Evolutionary conservation across 2,113 vertebrate species (phyloP), one percentile per base, ranked within the genome.

Genomic region (Lichenostomus cassidix): DNA sequence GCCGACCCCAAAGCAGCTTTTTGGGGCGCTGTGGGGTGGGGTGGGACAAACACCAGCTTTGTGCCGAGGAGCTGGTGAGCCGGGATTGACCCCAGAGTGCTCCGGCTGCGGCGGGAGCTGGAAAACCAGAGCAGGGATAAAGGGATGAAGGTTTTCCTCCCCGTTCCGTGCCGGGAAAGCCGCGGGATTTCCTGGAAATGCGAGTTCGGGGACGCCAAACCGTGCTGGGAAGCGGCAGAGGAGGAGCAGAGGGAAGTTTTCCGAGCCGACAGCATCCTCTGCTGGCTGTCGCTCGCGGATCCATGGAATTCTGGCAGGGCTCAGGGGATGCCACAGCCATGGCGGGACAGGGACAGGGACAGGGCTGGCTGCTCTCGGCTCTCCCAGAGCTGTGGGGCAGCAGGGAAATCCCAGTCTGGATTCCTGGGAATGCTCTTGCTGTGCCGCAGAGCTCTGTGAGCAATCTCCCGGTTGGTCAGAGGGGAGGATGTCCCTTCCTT

Each of bases 241-340:
- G 9, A 23, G 15, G 37, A 10, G 65, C 60, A 2, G 59, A 1
- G 76, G 41, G 22, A 18, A 10, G 22, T 9, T 75, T 3, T 39
- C 67, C 33, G 4, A 92, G 93, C 92, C 69, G 2, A 94, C 73
- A 94, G 82, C 92, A 77, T 89, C 96, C 89, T 28, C 96, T 96
- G 92, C 84, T 5, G 96, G 94, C 58, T 25, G 1, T 19, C 0
- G 35, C 69, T 76, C 15, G 0, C 0, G 42, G n/a, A 37, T 23
- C 1, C 42, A 0, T 1, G 1, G 6, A 47, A n/a, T 3, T 1
- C 55, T 29, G 22, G 12, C 15, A 17, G 24, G 2, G 2, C 56
- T 28, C 3, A 49, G 49, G 12, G 6, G 49, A 23, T 28, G 35
- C 64, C 44, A 1, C 44, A 44, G 44, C 44, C 17, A 15, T 44